Evolutionary conservation across 2,797 vertebrate genomes (phyloP).

Genomic region (Hydrocynus forskahlii): DNA sequence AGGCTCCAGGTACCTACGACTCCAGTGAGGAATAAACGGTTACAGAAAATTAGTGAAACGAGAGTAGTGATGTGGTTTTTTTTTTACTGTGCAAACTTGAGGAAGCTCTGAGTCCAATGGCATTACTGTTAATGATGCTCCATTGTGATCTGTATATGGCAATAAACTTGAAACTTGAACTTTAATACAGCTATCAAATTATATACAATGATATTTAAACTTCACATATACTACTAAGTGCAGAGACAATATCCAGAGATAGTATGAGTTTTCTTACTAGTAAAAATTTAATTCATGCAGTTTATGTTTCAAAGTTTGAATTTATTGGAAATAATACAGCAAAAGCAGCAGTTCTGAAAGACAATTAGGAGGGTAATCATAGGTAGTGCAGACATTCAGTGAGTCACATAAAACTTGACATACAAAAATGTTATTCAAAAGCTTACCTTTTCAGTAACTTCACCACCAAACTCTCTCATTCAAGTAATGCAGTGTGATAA

Average conservation of each 20-base stretch:
- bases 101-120: too few species aligned
- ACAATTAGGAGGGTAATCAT: neutral
- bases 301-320: neutral
- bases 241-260: neutral
- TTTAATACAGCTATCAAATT: neutral
- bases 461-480: neutral
- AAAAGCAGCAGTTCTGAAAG: constrained; percentile 2
- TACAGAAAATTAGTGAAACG: too few species aligned
- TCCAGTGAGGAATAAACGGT: too few species aligned
- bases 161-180: too few species aligned
- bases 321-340: constrained; percentile 4
- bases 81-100: too few species aligned
- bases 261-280: neutral
- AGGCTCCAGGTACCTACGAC: too few species aligned
- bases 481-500: neutral
- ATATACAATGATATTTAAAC: neutral
- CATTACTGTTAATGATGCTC: too few species aligned
- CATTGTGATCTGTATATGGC: too few species aligned
- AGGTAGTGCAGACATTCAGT: neutral
- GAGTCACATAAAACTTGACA: neutral
- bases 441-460: neutral
- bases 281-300: neutral
- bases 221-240: neutral
- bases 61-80: too few species aligned
- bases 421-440: neutral